Conservation (phyloP, 2,888 invertebrate genomes). For the Operophtera brumata region DNA sequence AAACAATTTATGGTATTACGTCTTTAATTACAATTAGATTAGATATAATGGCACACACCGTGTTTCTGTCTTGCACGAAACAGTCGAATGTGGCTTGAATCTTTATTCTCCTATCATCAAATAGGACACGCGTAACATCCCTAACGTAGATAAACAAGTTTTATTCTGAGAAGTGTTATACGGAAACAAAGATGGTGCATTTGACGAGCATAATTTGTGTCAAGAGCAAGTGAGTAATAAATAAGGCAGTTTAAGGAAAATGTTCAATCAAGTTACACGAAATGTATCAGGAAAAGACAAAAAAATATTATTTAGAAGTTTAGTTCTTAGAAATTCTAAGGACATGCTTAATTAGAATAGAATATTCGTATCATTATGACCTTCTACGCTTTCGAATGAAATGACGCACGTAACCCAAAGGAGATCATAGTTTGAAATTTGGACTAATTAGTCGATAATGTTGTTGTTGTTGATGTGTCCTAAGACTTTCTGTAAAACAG, state of each 20-base stretch:
- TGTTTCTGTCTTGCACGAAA: conserved; percentile 26
- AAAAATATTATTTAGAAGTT: too few species aligned
- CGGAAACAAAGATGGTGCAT: conserved; percentile 44
- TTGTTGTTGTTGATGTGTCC: too few species aligned
- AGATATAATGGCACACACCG: conserved; percentile 42
- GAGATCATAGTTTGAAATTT: too few species aligned
- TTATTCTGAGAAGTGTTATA: conserved; percentile 7
- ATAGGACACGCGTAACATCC: conserved; percentile 13
- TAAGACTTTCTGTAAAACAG: too few species aligned
- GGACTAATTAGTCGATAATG: too few species aligned
- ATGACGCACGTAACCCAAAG: not conserved
- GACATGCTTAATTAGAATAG: too few species aligned
- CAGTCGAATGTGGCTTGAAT: conserved; percentile 17
- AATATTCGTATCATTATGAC: too few species aligned
- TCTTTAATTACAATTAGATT: conserved; percentile 47
- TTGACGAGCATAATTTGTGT: conserved; percentile 46
- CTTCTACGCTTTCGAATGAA: not conserved
- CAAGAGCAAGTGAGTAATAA: conserved; percentile 44
- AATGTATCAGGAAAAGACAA: too few species aligned
- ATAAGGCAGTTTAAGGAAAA: conserved; percentile 7
- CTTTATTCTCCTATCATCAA: conserved; percentile 10
- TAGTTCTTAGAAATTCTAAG: too few species aligned
- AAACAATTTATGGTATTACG: conserved; percentile 21
- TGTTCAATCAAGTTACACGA: not conserved
- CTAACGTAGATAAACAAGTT: not conserved